Conservation (phyloP, 1,140 invertebrate genomes). For the Ganaspis sp. region DNA sequence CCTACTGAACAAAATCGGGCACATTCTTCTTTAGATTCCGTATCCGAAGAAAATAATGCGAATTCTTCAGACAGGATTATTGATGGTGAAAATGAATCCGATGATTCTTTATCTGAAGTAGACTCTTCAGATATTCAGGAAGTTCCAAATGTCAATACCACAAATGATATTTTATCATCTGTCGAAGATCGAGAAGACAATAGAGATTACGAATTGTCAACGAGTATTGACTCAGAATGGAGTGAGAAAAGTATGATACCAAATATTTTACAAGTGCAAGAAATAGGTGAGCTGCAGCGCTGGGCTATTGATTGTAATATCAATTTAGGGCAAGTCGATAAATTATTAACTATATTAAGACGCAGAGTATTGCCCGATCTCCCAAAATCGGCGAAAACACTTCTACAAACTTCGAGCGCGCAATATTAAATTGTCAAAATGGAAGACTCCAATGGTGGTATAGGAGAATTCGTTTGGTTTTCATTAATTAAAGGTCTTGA, state of each 20-base stretch:
- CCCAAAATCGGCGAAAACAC: slow-evolving; percentile 28
- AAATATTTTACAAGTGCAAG: neutral
- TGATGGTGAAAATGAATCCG: too few relatives aligned
- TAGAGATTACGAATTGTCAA: neutral
- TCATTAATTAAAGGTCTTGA: neutral
- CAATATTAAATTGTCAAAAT: slow-evolving; percentile 30
- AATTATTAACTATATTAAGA: slow-evolving; percentile 26
- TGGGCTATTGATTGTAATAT: slow-evolving; percentile 29
- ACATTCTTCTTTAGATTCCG: too few relatives aligned
- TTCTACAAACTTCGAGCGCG: slow-evolving; percentile 18
- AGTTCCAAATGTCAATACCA: too few relatives aligned
- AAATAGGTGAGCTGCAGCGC: slow-evolving; percentile 4
- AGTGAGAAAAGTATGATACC: neutral
- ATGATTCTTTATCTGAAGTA: too few relatives aligned
- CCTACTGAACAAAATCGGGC: too few relatives aligned
- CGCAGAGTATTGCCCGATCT: slow-evolving; percentile 18
- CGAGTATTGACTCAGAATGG: neutral
- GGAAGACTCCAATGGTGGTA: neutral
- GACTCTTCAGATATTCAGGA: too few relatives aligned
- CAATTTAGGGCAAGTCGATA: neutral
- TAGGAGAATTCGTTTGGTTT: slow-evolving; percentile 33
- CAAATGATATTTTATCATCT: too few relatives aligned
- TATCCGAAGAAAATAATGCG: too few relatives aligned
- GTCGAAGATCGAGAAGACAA: too few relatives aligned
- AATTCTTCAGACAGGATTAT: too few relatives aligned